phyloP scores from a whole-genome alignment of 2,797 vertebrate genomes.

The Aldrovandia affinis region DNA sequence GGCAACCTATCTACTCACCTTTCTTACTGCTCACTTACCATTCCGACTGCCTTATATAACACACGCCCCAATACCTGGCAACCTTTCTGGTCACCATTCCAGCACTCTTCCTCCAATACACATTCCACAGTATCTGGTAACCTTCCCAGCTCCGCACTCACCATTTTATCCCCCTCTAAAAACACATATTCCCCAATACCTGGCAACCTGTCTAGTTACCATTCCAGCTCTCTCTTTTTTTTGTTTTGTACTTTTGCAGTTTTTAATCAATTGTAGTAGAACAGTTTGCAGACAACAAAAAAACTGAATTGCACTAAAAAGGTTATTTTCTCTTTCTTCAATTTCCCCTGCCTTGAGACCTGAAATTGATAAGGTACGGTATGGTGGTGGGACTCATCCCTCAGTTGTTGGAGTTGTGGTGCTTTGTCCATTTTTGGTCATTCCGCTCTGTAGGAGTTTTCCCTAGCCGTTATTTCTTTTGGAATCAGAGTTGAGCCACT shows the following conservation, averaged over 20 bases:
- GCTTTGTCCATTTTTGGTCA: slow-evolving; percentile 12
- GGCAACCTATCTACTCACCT: background rate
- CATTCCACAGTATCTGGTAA: background rate
- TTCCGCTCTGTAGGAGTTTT: background rate
- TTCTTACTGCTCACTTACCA: too few relatives aligned
- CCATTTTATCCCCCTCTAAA: background rate
- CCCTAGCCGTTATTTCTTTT: background rate
- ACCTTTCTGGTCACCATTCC: background rate
- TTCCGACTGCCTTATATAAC: background rate
- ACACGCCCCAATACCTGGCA: background rate
- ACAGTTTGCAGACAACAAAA: background rate
- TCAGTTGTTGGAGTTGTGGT: slow-evolving; percentile 12
- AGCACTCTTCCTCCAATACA: background rate
- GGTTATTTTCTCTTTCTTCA: slow-evolving; percentile 17
- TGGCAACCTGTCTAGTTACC: background rate
- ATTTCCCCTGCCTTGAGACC: background rate
- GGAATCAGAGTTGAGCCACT: background rate
- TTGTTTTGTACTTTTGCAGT: background rate
- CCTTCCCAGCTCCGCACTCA: background rate
- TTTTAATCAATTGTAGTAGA: background rate
- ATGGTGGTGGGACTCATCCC: background rate
- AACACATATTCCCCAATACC: background rate
- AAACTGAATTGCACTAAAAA: slow-evolving; percentile 6
- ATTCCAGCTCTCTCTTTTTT: background rate
- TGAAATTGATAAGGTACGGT: slow-evolving; percentile 10